Base-by-base conservation (phyloP, 35 echinoderm and acorn worm species). In the Ophioderma brevispina region DNA sequence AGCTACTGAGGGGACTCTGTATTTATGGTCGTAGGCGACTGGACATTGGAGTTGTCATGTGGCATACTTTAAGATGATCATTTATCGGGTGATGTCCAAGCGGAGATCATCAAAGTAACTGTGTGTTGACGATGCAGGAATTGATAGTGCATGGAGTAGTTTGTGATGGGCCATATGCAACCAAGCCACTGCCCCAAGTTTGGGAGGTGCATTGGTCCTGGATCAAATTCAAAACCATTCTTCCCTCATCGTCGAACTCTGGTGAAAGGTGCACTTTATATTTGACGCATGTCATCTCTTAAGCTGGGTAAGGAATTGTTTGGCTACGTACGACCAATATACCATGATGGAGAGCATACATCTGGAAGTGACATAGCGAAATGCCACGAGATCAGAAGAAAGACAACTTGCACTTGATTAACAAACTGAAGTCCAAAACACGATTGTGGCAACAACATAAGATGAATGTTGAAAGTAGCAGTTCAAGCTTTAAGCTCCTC, bases 331-430 rank as follows among this genome's bases (percentile, higher is more conserved):
- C n/a, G 46, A 21, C 8, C 8, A 52, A 52, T 52, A 8, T 52
- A 11, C 46, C 46, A 52, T 52, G 46, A 52, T n/a, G n/a, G n/a
- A n/a, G n/a, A n/a, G n/a, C n/a, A n/a, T n/a, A n/a, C n/a, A n/a
- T n/a, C n/a, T 94, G 92, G 88, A 64, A 31, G 39, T 94, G n/a
- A 70, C 88, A 90, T 94, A 17, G 86, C 75, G 25, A 94, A 82
- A 70, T 39, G 90, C 1, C 35, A 94, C 25, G 82, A 86, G 30
- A 0, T 90, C 91, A 92, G 41, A 35, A 87, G 75, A 87, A 32
- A 78, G 41, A 92, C 81, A 81, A 52, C 46, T 21, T 52, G 21
- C 46, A 52, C 46, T 52, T 52, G 46, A 21, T 52, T 11, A 21
- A 8, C 8, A 52, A n/a, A 21, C 46, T 52, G 8, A 52, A 52